Base-by-base conservation (phyloP, 30 jellyfish, hydroid and myxozoan species). In the Pseudorhiza aurosa region DNA sequence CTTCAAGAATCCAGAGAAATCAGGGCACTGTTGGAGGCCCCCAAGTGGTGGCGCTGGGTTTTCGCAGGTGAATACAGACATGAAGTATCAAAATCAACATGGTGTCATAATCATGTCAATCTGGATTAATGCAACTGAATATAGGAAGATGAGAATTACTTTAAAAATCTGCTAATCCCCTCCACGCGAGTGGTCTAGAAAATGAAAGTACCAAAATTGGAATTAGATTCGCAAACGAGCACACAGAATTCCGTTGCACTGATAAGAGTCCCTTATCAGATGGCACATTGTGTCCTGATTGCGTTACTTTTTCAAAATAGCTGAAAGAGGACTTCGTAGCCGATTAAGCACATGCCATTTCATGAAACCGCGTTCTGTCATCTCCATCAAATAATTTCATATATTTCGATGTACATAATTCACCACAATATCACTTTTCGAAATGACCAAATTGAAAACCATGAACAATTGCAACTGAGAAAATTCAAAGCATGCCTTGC, bases 261-360 rank as follows among this genome's bases (percentile, higher is more conserved):
- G 85, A 71, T 71, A 71, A 51, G 31, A 42, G 49, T 71, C 85
- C 49, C 59, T 71, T 40, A 71, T 71, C 85, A 36, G 28, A 47
- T 68, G 82, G 26, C 7, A 26, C 35, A 40, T 39, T 40, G 75
- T 62, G 1, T 62, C 28, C 15, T 4, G 15, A 32, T 62, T 22
- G 31, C 31, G 27, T 62, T 21, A 62, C 51, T 62, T 25, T 42
- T 29, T 68, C 62, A 68, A 39, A n/a, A 39, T 68, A 40, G n/a
- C 47, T n/a, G 28, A 28, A 42, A 68, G 65, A 51, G n/a, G n/a
- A n/a, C 19, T 53, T 53, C 35, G 22, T 53, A 1, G n/a, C 36
- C 35, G 24, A 53, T 53, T 53, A 21, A 7, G 67, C 10, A 14
- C 19, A 18, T 33, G 35, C 36, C 24, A 22, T 53, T 19, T 53